These are phyloP conservation scores for Falco biarmicus DNA, from an alignment of 2,797 vertebrate species.

Conservation along the genomic window DNA sequence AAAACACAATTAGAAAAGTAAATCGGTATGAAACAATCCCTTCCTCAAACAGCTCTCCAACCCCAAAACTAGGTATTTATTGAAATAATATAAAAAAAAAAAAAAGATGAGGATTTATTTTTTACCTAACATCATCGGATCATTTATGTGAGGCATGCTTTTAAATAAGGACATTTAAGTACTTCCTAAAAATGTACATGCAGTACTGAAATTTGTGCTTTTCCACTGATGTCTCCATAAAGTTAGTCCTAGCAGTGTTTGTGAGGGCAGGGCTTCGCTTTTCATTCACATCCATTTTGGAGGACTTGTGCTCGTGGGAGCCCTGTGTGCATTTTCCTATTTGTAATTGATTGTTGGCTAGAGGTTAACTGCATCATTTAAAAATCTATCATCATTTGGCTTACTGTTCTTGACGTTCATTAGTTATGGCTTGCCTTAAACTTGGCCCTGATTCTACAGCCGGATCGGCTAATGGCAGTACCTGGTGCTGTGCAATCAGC, in stretches of 20 bases:
- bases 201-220: rapidly evolving
- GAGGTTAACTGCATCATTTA: conserved; percentile 18
- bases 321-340: not conserved
- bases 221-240: not conserved
- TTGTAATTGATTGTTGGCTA: conserved; percentile 26
- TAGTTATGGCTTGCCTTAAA: not conserved
- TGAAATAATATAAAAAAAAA: not conserved
- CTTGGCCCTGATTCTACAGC: not conserved
- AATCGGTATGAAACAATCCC: not conserved
- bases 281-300: not conserved
- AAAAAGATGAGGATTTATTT: not conserved
- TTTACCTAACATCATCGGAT: not conserved
- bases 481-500: not conserved
- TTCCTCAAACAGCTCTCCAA: not conserved
- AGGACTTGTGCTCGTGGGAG: not conserved
- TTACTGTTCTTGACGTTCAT: not conserved
- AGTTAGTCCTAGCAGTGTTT: not conserved
- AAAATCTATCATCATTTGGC: conserved; percentile 34
- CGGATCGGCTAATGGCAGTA: not conserved
- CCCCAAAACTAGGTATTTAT: not conserved
- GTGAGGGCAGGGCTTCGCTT: not conserved
- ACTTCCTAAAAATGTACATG: not conserved
- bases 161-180: not conserved
- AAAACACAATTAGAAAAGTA: not conserved
- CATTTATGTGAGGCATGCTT: not conserved